Evolutionary conservation across 2,113 vertebrate species (phyloP).

Genomic region (Muntiacus muntjak): DNA sequence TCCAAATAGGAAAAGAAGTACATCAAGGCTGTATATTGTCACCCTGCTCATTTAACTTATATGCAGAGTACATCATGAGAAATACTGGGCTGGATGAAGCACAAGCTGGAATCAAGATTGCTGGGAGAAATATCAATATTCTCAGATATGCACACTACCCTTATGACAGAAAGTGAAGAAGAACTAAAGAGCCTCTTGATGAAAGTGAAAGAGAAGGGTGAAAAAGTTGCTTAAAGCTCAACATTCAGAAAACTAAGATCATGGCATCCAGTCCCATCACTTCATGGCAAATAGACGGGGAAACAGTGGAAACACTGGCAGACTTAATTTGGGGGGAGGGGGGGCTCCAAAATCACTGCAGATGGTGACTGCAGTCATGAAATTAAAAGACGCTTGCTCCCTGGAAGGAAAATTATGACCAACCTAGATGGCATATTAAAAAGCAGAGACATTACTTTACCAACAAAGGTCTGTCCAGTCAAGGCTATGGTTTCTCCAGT

Average conservation of each 20-base stretch:
- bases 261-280: not conserved
- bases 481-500: not conserved
- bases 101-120: not conserved
- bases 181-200: not conserved
- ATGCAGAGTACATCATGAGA: not conserved
- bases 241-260: not conserved
- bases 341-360: not conserved
- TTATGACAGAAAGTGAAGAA: not conserved
- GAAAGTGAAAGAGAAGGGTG: not conserved
- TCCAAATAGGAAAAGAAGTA: not conserved
- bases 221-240: not conserved
- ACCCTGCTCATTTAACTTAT: not conserved
- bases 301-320: not conserved
- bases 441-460: not conserved
- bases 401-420: not conserved
- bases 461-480: not conserved
- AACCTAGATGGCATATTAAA: not conserved
- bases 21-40: rapidly evolving
- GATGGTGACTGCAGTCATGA: not conserved
- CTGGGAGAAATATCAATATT: not conserved
- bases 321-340: rapidly evolving
- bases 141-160: not conserved
- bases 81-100: not conserved
- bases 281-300: not conserved
- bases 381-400: not conserved